Evolutionary conservation across 2,113 vertebrate species (phyloP), one percentile per base, ranked within the genome.

Genomic region (Pelecanoides urinatrix): DNA sequence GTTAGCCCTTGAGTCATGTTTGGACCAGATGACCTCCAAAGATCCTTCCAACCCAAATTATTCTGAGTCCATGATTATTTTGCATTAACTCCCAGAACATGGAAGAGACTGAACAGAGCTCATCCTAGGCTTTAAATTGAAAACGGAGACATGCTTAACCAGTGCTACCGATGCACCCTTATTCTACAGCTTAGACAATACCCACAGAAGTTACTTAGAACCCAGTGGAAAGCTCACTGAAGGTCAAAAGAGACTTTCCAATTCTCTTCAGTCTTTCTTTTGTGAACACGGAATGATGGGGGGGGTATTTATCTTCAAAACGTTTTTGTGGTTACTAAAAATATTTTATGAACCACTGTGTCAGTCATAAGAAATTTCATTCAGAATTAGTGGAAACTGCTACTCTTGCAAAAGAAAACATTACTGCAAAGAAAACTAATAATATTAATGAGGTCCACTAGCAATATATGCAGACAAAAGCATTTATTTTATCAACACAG

Each of bases 361-460:
- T 27, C 22, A 4, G 34, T 6, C 2, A 0, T 10, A 20, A 84
- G 56, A 40, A 62, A 56, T 44, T 30, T 25, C 49, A 17, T 25
- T 58, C 1, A 10, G 55, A 40, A 70, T 71, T 7, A 66, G 29
- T 11, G 50, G 11, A 18, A 67, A 62, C 5, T 25, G 52, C 61
- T 65, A 16, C 63, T 42, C 40, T 19, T 25, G 36, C 81, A 61
- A 22, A 63, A 44, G 38, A 29, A 83, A 80, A 70, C 5, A 2
- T 1, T 16, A 8, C 56, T 45, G 34, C 36, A n/a, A 71, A 61
- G 81, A 66, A 53, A 93, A 13, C 20, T 8, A 5, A 52, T 11
- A 12, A 23, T 8, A 40, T 50, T 44, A 9, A 6, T 8, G 6
- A 44, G 0, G 12, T 13, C 32, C 25, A 3, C 26, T 3, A 25